phyloP scores from a whole-genome alignment of 1,140 invertebrate species.

The Hycleus cichorii region DNA sequence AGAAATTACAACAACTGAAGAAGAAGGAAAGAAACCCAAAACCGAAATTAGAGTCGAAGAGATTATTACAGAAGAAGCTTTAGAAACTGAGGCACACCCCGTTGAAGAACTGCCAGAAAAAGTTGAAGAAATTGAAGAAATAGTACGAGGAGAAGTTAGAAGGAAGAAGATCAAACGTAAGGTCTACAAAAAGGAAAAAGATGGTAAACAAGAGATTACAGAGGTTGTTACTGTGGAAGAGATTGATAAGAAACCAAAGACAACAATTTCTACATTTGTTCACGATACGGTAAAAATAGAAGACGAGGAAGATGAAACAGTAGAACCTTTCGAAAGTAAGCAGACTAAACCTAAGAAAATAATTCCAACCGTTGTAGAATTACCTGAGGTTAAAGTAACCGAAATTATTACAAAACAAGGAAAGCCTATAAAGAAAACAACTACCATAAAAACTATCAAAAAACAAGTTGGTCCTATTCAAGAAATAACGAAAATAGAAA shows the following conservation, averaged over 20 bases:
- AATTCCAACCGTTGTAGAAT: constrained; percentile 21
- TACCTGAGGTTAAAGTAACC: constrained; percentile 36
- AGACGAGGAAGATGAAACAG: constrained; percentile 31
- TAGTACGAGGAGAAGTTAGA: constrained; percentile 30
- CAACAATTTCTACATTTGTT: constrained; percentile 29
- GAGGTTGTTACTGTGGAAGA: constrained; percentile 42
- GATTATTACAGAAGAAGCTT: constrained; percentile 21
- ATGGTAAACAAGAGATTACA: constrained; percentile 36
- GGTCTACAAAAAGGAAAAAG: constrained; percentile 36
- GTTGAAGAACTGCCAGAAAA: constrained; percentile 31
- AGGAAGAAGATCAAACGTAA: constrained; percentile 40
- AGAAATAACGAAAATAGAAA: constrained; percentile 41
- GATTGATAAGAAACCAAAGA: constrained; percentile 38
- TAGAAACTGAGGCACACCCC: constrained; percentile 15
- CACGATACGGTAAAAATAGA: constrained; percentile 7
- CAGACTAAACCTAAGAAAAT: constrained; percentile 10
- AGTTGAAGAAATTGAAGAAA: constrained; percentile 24
- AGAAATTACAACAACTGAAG: constrained; percentile 42
- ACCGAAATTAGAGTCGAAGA: constrained; percentile 39
- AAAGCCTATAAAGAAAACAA: constrained; percentile 19
- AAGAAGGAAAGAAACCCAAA: constrained; percentile 40
- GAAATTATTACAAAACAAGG: constrained; percentile 31
- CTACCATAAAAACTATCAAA: constrained; percentile 12
- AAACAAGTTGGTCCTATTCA: constrained; percentile 32
- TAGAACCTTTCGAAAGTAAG: constrained; percentile 29